These are phyloP conservation scores for Rhadinocentrus ornatus DNA, from an alignment of 2,797 vertebrate species.

Conservation along the genomic window DNA sequence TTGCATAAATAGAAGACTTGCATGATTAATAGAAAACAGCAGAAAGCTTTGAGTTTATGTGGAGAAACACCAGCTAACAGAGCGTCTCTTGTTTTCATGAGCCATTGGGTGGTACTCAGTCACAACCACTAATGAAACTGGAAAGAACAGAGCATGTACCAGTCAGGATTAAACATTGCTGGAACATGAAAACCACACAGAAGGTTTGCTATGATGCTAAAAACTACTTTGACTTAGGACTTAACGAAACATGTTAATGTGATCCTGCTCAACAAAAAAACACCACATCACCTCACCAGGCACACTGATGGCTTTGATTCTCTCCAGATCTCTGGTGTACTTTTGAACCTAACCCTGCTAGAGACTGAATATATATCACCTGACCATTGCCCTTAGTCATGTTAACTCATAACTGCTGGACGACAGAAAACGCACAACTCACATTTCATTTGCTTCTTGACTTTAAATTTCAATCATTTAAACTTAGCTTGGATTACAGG, in stretches of 20 bases:
- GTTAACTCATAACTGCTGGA: conserved; percentile 36
- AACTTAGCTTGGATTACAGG: too few species aligned
- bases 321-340: conserved; percentile 21
- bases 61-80: neutral
- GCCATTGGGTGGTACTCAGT: conserved; percentile 45
- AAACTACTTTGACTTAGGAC: neutral
- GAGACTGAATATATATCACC: conserved; percentile 23
- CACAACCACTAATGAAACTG: conserved; percentile 28
- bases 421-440: neutral
- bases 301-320: conserved; percentile 17
- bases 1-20: too few species aligned
- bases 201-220: conserved; percentile 5
- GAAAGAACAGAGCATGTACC: conserved; percentile 47
- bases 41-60: neutral
- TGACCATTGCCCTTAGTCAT: conserved; percentile 23
- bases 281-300: conserved; percentile 5
- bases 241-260: neutral
- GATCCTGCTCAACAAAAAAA: conserved; percentile 6
- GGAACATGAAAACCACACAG: conserved; percentile 40
- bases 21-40: neutral
- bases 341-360: conserved; percentile 24
- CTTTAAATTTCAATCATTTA: neutral
- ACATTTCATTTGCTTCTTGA: conserved; percentile 1
- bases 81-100: conserved; percentile 36
- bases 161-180: conserved; percentile 8